Evolutionary conservation across 1,140 invertebrate genomes (phyloP).

Genomic region (Streblospio benedicti): DNA sequence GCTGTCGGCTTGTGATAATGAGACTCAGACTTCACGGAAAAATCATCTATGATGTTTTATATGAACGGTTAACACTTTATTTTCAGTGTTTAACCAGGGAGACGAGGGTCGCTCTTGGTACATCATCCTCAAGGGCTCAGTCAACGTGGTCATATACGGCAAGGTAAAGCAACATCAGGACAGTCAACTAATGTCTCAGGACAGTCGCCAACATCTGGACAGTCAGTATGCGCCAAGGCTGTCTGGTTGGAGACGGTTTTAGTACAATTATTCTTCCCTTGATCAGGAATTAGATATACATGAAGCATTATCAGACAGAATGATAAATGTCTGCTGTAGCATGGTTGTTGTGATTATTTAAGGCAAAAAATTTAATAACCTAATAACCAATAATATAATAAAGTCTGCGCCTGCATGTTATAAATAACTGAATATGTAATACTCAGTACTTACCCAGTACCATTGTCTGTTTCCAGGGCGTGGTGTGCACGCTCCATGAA

Average conservation of each 20-base stretch:
- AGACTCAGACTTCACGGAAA: too few species aligned
- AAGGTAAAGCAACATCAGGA: slow-evolving; percentile 51
- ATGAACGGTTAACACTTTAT: too few species aligned
- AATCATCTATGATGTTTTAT: too few species aligned
- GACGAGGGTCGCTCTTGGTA: slow-evolving; percentile 84
- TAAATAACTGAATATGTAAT: neutral
- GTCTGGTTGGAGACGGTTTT: too few species aligned
- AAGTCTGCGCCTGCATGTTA: neutral
- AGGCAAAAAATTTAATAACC: neutral
- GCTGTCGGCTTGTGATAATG: too few species aligned
- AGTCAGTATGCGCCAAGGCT: too few species aligned
- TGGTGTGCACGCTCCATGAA: slow-evolving; percentile 71
- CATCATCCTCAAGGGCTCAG: slow-evolving; percentile 73
- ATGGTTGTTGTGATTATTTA: neutral
- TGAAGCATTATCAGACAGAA: too few species aligned
- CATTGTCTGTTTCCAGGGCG: slow-evolving; percentile 50
- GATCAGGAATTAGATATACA: too few species aligned
- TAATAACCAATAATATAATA: neutral
- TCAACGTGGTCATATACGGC: slow-evolving; percentile 77
- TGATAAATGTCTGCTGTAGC: too few species aligned
- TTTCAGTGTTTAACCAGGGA: slow-evolving; percentile 76
- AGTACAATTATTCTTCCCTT: too few species aligned
- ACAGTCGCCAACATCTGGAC: too few species aligned
- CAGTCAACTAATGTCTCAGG: too few species aligned
- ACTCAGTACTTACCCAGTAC: neutral